phyloP scores from a whole-genome alignment of 2,888 invertebrate species.

The Zonitis immaculata region DNA sequence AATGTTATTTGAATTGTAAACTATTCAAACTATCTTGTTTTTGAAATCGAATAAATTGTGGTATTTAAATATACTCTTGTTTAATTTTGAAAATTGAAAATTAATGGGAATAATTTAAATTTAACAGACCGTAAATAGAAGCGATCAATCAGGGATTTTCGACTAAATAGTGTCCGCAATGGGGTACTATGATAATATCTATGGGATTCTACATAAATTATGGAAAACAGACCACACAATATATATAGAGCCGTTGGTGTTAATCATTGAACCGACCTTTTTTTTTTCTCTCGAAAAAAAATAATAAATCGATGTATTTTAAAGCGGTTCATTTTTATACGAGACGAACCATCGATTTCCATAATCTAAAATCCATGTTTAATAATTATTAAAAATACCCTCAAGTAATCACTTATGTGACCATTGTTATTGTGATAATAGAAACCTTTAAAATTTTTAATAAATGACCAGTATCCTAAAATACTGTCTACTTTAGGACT shows the following conservation, averaged over 20 bases:
- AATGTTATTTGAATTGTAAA: background rate
- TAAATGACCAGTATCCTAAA: background rate
- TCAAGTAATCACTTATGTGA: background rate
- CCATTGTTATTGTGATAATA: background rate
- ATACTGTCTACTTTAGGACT: constrained; percentile 17
- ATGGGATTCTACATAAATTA: constrained; percentile 6
- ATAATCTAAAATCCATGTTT: too few relatives aligned
- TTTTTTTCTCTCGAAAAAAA: too few relatives aligned
- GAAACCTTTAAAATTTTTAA: background rate
- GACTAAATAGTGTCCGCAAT: constrained; percentile 9
- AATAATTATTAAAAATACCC: background rate
- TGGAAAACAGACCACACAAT: constrained; percentile 11
- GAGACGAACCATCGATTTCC: too few relatives aligned
- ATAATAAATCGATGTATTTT: too few relatives aligned
- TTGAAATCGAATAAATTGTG: constrained; percentile 5
- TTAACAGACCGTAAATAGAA: constrained; percentile 5
- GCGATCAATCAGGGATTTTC: constrained; percentile 15
- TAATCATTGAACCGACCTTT: background rate
- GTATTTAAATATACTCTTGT: too few relatives aligned
- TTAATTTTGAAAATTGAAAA: constrained; percentile 1
- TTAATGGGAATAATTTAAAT: constrained; percentile 7
- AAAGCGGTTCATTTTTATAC: too few relatives aligned
- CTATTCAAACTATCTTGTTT: constrained; percentile 4
- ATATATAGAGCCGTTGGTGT: background rate
- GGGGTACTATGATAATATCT: constrained; percentile 9